Evolutionary conservation across 2,797 vertebrate species (phyloP), one percentile per base, ranked within the genome.

Genomic region (Labeo calbasu): DNA sequence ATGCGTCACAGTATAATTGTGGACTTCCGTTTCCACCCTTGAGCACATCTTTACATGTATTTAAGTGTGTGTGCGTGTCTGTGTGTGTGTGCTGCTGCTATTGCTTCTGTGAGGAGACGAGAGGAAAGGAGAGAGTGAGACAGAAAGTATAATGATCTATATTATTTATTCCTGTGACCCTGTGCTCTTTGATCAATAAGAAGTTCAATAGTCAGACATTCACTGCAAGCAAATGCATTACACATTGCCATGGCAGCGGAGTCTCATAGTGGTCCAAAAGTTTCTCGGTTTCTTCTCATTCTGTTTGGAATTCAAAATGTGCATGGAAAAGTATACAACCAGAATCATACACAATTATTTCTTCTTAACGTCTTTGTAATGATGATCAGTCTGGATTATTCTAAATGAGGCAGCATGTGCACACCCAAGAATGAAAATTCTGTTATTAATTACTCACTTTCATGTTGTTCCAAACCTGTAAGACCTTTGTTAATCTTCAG

Each of bases 161-260:
- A 71, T 84, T 78, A 78, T 84, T 84, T 61, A 84, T 78, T 84
- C 13, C 43, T 23, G 51, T 84, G 65, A 78, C 75, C 40, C 65
- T 71, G 36, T 48, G 63, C 73, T 77, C 63, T 77, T 68, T 77
- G 73, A 77, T 83, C 73, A 71, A 84, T 78, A 84, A 59, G 5
- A 36, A 50, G 53, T 76, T 53, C 65, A 78, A 78, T 46, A 61
- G 25, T 40, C 65, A 48, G 40, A 77, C 82, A 76, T 65, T 46
- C 15, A 57, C 73, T 69, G 63, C 48, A 68, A 68, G 61, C 15
- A 36, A 77, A 77, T 68, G 61, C 32, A 66, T 76, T 51, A 57
- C 72, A 68, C 50, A 83, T 23, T 55, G 43, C 55, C 65, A 32
- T 77, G 19, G 19, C 36, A 69, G n/a, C 19, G 65, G 51, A 59